Evolutionary conservation across 2,113 vertebrate species (phyloP), one percentile per base, ranked within the genome.

Genomic region (Albula glossodonta): DNA sequence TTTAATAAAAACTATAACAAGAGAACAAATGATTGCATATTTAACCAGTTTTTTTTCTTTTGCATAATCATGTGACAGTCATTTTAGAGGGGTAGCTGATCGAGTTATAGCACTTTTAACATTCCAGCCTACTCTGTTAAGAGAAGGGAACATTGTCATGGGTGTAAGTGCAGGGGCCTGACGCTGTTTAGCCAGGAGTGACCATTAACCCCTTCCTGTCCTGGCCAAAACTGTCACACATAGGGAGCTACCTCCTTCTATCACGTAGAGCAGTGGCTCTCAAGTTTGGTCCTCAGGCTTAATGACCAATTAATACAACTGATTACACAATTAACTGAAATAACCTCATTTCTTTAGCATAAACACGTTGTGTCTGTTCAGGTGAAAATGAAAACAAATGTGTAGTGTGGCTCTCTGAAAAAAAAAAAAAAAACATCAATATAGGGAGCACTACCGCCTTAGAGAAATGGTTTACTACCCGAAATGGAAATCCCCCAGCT

Each of bases 131-230:
- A 11, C 17, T 9, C 9, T 53, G 51, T 52, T 78, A 12, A 51
- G 78, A 85, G 74, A 85, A 49, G 84, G 57, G 25, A 25, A 60
- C 78, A 51, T 85, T 85, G 84, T 85, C 25, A 66, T 51, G n/a
- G 2, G 57, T 8, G 4, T 85, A 85, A 85, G 84, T 85, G 78
- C 84, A 22, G 77, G 15, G 22, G 77, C 70, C 17, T 84, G 83
- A 84, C 25, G 22, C 51, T 17, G 9, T 56, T 85, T 80, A 85
- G 31, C 84, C 22, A n/a, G 19, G 60, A 7, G 80, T 5, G 13
- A 9, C 12, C 4, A 4, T 50, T 78, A 70, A 84, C 83, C 66
- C 25, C 52, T 53, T 51, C 49, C 50, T 51, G 51, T 19, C 57
- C 57, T 1, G 3, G 57, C 80, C 19, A 1, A 53, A n/a, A n/a